phyloP scores from a whole-genome alignment of 2,888 invertebrate genomes.

The Cordilura impudica region DNA sequence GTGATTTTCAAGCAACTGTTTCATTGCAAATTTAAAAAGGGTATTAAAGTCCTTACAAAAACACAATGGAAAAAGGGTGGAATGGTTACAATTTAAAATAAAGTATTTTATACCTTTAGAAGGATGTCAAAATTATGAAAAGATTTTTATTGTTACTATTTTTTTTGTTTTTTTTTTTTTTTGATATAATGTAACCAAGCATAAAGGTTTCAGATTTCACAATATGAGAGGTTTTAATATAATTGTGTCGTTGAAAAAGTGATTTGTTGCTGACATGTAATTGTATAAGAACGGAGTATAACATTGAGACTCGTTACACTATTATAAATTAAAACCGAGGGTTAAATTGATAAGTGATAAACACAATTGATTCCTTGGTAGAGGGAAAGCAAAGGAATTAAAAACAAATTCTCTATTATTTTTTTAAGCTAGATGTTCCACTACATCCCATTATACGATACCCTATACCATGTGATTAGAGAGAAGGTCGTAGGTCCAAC shows the following conservation, averaged over 20 bases:
- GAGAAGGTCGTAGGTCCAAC: no score
- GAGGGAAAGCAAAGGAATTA: no score
- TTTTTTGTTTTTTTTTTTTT: slow-evolving; percentile 8
- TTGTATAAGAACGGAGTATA: neutral
- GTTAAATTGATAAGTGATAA: neutral
- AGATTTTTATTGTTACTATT: neutral
- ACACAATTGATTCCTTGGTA: no score
- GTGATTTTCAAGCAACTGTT: slow-evolving; percentile 40
- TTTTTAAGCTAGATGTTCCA: no score
- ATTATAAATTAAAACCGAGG: neutral
- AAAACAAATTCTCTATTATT: no score
- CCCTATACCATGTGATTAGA: no score
- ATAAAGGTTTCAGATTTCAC: slow-evolving; percentile 59
- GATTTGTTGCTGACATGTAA: slow-evolving; percentile 35
- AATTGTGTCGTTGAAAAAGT: slow-evolving; percentile 50
- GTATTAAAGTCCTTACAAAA: slow-evolving; percentile 25
- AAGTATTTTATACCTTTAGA: slow-evolving; percentile 13
- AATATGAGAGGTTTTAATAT: slow-evolving; percentile 51
- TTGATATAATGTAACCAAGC: slow-evolving; percentile 51
- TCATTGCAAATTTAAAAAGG: slow-evolving; percentile 31
- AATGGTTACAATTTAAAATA: slow-evolving; percentile 34
- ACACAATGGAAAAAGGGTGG: slow-evolving; percentile 20
- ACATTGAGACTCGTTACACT: no score
- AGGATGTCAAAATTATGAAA: slow-evolving; percentile 21
- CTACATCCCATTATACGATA: no score